A percentile compares a stretch with the other conserved stretches of the same genome.
Conservation (phyloP, 1,140 invertebrate species). For the Streblospio benedicti region DNA sequence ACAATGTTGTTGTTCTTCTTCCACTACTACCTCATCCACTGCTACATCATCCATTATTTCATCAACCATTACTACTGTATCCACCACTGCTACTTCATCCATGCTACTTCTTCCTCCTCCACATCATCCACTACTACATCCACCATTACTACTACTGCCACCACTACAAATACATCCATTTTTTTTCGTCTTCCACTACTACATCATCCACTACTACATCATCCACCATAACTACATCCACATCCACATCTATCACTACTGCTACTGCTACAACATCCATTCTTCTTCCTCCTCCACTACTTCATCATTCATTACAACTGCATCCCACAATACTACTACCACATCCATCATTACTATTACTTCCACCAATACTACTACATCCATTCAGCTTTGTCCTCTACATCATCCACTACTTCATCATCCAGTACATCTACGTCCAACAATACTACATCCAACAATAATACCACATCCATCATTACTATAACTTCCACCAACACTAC, state of each 20-base stretch:
- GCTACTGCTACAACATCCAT: neutral
- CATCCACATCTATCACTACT: neutral
- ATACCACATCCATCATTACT: too few relatives aligned
- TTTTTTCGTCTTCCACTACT: neutral
- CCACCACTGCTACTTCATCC: neutral
- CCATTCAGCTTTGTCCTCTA: neutral
- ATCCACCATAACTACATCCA: neutral
- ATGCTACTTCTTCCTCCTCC: neutral
- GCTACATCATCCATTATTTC: too few relatives aligned
- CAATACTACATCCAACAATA: too few relatives aligned
- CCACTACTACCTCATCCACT: too few relatives aligned
- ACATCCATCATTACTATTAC: neutral
- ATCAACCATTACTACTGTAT: too few relatives aligned
- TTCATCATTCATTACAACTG: too few relatives aligned
- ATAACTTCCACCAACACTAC: neutral
- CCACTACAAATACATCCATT: neutral
- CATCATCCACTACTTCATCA: neutral
- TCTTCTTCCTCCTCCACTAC: too few relatives aligned
- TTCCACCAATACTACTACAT: neutral
- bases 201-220: neutral
- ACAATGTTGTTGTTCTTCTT: too few relatives aligned
- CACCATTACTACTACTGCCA: neutral
- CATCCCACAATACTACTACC: neutral
- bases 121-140: neutral
- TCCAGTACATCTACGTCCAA: neutral